Evolutionary conservation across 1,140 invertebrate genomes (phyloP).

Genomic region (Formica selysi): DNA sequence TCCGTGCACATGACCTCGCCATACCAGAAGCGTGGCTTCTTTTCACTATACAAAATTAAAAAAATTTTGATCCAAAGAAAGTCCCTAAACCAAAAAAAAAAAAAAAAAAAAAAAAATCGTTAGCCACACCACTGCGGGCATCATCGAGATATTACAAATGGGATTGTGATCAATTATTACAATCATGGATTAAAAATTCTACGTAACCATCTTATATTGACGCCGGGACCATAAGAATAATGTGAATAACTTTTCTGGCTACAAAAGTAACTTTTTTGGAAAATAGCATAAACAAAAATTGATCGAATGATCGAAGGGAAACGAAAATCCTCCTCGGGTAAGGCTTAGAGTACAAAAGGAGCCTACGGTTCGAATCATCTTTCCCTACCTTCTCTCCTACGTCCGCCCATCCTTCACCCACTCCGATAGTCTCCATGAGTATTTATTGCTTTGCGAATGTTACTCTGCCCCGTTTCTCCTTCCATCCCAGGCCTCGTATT

Average conservation of each 20-base stretch:
- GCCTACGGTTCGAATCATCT: background rate
- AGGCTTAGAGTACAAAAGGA: slow-evolving; percentile 49
- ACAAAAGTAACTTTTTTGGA: background rate
- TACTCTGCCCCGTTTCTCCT: background rate
- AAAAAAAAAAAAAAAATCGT: slow-evolving; percentile 19
- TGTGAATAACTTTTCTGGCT: background rate
- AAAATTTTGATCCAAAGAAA: slow-evolving; percentile 4
- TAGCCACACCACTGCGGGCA: background rate
- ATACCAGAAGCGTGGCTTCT: slow-evolving; percentile 16
- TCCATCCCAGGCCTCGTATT: slow-evolving; percentile 22
- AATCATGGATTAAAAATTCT: slow-evolving; percentile 12
- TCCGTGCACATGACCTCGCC: background rate
- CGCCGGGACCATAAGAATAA: background rate
- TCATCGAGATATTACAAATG: background rate
- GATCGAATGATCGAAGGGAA: background rate
- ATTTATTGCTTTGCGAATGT: slow-evolving; percentile 45
- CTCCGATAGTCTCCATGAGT: background rate
- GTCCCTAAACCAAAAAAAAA: background rate
- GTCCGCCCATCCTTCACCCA: background rate
- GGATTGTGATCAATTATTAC: slow-evolving; percentile 1
- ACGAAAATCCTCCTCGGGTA: slow-evolving; percentile 48
- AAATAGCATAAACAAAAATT: background rate
- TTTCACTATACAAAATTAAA: background rate
- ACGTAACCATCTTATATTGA: background rate
- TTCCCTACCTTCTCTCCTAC: background rate